Evolutionary conservation across 2,888 invertebrate species (phyloP), one percentile per base, ranked within the genome.

Genomic region (Hyposoter didymator): DNA sequence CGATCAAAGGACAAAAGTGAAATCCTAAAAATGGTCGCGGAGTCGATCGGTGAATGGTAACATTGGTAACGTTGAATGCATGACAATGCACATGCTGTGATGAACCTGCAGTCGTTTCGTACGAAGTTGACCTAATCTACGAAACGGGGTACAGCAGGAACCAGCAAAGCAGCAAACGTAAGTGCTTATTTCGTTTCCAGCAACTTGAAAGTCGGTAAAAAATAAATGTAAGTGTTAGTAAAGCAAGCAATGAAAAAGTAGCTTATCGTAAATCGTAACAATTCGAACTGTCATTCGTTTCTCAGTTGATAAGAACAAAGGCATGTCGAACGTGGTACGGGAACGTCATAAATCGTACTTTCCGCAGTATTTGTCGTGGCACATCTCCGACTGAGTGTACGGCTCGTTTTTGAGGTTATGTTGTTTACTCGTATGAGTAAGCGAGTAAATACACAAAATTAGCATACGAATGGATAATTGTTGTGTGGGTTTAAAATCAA

Each of bases 261-360:
- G 14, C 28, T 59, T 28, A 28, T 59, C 59, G 28, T 59, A 28
- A 59, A 59, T 28, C 28, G 59, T 59, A 59, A 59, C 14, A 14
- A 59, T 28, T 28, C 59, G 12, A 28, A 59, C 6, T 28, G 28
- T 28, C 59, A 59, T 59, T 59, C 28, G 19, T 28, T 10, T 28
- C 59, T 59, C 59, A 14, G 59, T 28, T 59, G 59, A 59, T 59
- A 59, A 59, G 59, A 59, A 59, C 22, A 59, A 14, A 59, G 28
- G 22, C 59, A 59, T 59, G 59, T 59, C 14, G 59, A 59, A 28
- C 14, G 28, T 12, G 14, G 28, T 28, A 59, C 12, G 12, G 22
- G 22, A 59, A 14, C 12, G 59, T 59, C 14, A 28, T 14, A 28
- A 28, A 59, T 12, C 14, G 28, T 28, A 28, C 28, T 14, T 59